Conservation (phyloP, 2,797 vertebrate species). For the Chromis chromis region DNA sequence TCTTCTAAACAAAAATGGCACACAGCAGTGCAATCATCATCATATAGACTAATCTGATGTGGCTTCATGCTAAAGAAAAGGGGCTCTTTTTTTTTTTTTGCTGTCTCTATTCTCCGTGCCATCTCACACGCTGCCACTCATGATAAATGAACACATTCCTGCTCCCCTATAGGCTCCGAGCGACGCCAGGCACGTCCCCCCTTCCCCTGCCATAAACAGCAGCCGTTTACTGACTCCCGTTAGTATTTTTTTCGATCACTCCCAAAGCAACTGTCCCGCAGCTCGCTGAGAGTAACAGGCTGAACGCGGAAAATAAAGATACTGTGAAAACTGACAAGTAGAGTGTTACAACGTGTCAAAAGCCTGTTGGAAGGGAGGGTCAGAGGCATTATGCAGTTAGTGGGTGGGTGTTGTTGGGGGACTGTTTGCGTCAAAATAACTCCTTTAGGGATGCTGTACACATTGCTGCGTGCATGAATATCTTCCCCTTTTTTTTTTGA, state of each 20-base stretch:
- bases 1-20: background rate
- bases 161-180: slow-evolving; percentile 66
- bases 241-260: slow-evolving; percentile 63
- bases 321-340: slow-evolving; percentile 68
- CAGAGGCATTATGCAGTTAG: slow-evolving; percentile 38
- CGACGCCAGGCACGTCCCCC: slow-evolving; percentile 49
- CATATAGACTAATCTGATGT: slow-evolving; percentile 47
- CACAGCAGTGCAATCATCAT: slow-evolving; percentile 57
- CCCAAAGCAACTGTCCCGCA: slow-evolving; percentile 72
- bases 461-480: background rate
- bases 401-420: slow-evolving; percentile 19
- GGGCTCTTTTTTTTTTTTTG: slow-evolving; percentile 22
- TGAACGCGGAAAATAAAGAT: slow-evolving; percentile 59
- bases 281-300: slow-evolving; percentile 50
- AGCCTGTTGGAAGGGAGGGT: slow-evolving; percentile 53
- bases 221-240: slow-evolving; percentile 62
- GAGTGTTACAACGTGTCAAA: slow-evolving; percentile 58
- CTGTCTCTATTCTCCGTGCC: slow-evolving; percentile 51
- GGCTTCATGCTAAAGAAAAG: slow-evolving; percentile 47
- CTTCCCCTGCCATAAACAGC: slow-evolving; percentile 72
- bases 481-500: background rate
- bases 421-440: slow-evolving; percentile 38
- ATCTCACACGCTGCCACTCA: slow-evolving; percentile 57
- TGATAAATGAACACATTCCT: slow-evolving; percentile 68
- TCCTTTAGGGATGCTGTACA: slow-evolving; percentile 10